A percentile compares a stretch with the other conserved stretches of the same genome.
Conservation (phyloP, 2,113 vertebrate species). For the Emydura subglobosa region DNA sequence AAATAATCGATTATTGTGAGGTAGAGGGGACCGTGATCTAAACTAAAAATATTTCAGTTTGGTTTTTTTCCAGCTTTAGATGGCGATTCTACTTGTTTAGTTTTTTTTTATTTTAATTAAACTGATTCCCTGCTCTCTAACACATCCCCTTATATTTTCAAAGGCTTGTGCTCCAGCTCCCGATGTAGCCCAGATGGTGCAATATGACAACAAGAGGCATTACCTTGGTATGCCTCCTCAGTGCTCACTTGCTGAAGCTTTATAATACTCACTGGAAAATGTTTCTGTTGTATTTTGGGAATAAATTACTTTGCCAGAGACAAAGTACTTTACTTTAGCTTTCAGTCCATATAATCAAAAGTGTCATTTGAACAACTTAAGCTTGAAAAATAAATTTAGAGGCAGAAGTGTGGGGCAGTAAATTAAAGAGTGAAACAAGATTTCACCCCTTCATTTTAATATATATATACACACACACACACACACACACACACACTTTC, state of each 20-base stretch:
- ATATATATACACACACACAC: neutral
- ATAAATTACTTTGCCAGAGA: constrained; percentile 45
- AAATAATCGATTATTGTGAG: neutral
- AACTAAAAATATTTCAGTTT: neutral
- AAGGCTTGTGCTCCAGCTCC: constrained; percentile 30
- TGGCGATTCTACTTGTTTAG: neutral
- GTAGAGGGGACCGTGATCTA: neutral
- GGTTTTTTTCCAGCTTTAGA: neutral
- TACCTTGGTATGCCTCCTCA: constrained; percentile 56
- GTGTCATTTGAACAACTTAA: constrained; percentile 34
- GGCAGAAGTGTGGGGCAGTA: neutral
- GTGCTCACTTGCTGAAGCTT: constrained; percentile 52
- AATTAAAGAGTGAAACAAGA: constrained; percentile 49
- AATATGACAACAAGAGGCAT: neutral
- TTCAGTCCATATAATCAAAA: constrained; percentile 30
- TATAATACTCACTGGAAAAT: constrained; percentile 21
- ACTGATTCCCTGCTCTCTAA: constrained; percentile 6
- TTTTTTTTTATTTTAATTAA: constrained; percentile 33
- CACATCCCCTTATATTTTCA: constrained; percentile 20
- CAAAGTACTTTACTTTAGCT: constrained; percentile 36
- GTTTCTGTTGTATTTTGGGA: constrained; percentile 24
- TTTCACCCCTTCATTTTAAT: constrained; percentile 18
- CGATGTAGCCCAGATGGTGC: constrained; percentile 30
- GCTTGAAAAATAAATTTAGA: constrained; percentile 43
- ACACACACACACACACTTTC: neutral